Percentiles rank a stretch among this genome's conserved stretches.
Evolutionary conservation across 2,888 invertebrate genomes (phyloP).

Genomic region (Coremacera marginata): DNA sequence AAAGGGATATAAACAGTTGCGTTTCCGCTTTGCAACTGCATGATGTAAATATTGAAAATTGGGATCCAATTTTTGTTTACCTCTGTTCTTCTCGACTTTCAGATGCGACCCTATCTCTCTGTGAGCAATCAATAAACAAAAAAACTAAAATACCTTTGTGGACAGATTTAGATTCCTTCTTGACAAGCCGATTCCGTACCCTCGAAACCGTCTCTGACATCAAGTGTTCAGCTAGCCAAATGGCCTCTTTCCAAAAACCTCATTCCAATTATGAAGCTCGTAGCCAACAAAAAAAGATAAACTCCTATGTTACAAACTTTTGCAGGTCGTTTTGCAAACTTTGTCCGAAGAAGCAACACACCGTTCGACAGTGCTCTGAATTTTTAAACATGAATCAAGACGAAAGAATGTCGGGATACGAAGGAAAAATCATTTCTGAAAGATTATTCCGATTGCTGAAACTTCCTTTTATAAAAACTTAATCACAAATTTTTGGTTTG

Average conservation of each 20-base stretch:
- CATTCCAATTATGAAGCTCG: neutral
- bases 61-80: neutral
- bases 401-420: neutral
- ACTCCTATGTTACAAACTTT: too few species aligned
- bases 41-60: neutral
- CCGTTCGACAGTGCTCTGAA: too few species aligned
- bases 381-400: too few species aligned
- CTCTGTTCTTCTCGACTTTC: too few species aligned
- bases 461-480: neutral
- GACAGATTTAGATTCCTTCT: neutral
- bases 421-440: neutral
- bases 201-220: neutral
- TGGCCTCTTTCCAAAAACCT: neutral
- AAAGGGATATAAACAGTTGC: neutral
- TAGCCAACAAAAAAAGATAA: too few species aligned
- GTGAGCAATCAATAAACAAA: neutral
- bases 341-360: too few species aligned
- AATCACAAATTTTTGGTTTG: neutral
- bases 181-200: neutral
- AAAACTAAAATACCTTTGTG: neutral
- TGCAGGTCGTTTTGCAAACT: too few species aligned
- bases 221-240: neutral
- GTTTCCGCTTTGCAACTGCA: neutral
- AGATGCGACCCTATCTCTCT: neutral
- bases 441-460: neutral